phyloP scores from a whole-genome alignment of 2,888 invertebrate species.

The Epirrita christyi region DNA sequence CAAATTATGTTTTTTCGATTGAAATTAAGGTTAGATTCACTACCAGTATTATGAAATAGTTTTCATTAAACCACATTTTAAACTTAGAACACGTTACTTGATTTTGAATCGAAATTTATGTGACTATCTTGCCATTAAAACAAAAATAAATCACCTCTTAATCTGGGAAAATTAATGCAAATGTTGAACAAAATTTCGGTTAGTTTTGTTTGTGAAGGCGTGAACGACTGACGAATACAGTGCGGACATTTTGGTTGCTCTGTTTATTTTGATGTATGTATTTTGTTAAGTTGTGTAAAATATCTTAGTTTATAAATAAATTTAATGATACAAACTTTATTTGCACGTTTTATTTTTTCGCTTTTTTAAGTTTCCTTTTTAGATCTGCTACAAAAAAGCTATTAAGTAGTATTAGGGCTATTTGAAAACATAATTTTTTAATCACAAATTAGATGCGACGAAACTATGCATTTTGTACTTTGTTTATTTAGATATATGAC shows the following conservation, averaged over 20 bases:
- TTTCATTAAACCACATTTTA: constrained; percentile 18
- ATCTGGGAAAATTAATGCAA: constrained; percentile 25
- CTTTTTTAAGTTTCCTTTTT: constrained; percentile 53
- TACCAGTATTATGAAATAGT: constrained; percentile 67
- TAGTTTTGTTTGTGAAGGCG: constrained; percentile 37
- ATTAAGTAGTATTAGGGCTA: too few species aligned
- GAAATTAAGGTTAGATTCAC: constrained; percentile 50
- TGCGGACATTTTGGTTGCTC: constrained; percentile 74
- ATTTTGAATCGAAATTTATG: constrained; percentile 42
- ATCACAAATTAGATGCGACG: too few species aligned
- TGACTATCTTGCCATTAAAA: constrained; percentile 37
- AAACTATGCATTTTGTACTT: too few species aligned
- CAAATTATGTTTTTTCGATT: constrained; percentile 53
- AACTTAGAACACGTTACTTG: constrained; percentile 38
- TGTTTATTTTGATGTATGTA: constrained; percentile 83
- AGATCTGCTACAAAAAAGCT: background rate
- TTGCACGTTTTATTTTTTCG: constrained; percentile 72
- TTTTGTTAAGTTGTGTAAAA: constrained; percentile 85
- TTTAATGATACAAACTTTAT: constrained; percentile 69
- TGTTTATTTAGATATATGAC: too few species aligned
- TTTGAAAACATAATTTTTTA: too few species aligned
- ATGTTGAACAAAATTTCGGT: constrained; percentile 26
- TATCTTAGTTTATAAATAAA: constrained; percentile 82
- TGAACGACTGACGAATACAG: constrained; percentile 64
- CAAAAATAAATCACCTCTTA: background rate